Percentiles rank a stretch among this genome's conserved stretches.
phyloP scores from a whole-genome alignment of 1,140 invertebrate species.

The Trichomalopsis sarcophagae region DNA sequence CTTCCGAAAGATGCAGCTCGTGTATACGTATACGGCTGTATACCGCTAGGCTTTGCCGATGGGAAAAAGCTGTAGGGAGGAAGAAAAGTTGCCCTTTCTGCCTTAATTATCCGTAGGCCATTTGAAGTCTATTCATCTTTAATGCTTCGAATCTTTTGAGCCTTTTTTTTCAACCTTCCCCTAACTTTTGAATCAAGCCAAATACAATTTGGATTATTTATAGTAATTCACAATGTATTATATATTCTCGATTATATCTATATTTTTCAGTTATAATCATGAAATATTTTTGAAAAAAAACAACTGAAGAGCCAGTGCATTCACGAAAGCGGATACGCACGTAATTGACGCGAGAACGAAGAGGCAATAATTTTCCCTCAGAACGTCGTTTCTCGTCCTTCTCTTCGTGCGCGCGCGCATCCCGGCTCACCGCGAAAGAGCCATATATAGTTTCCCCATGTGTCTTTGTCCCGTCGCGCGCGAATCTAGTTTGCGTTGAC shows the following conservation, averaged over 20 bases:
- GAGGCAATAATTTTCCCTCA: conserved; percentile 48
- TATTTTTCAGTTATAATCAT: too few relatives aligned
- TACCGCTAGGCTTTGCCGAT: conserved; percentile 18
- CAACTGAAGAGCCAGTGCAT: too few relatives aligned
- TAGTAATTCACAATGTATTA: too few relatives aligned
- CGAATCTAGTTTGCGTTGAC: conserved; percentile 22
- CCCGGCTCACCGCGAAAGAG: background rate
- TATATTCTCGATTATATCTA: too few relatives aligned
- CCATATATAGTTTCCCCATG: background rate
- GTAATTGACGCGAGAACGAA: background rate
- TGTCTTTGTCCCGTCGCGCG: conserved; percentile 22
- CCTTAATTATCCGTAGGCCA: background rate
- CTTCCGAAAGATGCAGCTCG: background rate
- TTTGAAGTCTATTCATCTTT: background rate
- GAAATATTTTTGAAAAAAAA: too few relatives aligned
- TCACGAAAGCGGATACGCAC: too few relatives aligned
- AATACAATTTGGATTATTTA: too few relatives aligned
- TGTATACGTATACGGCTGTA: background rate
- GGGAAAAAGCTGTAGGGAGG: background rate
- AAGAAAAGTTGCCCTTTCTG: background rate
- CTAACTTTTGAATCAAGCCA: too few relatives aligned
- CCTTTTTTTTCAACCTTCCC: background rate
- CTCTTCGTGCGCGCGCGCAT: background rate
- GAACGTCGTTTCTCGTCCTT: background rate
- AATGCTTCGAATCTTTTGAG: background rate